Conservation (phyloP, 2,888 invertebrate genomes). For the Drosophila kokeensis region DNA sequence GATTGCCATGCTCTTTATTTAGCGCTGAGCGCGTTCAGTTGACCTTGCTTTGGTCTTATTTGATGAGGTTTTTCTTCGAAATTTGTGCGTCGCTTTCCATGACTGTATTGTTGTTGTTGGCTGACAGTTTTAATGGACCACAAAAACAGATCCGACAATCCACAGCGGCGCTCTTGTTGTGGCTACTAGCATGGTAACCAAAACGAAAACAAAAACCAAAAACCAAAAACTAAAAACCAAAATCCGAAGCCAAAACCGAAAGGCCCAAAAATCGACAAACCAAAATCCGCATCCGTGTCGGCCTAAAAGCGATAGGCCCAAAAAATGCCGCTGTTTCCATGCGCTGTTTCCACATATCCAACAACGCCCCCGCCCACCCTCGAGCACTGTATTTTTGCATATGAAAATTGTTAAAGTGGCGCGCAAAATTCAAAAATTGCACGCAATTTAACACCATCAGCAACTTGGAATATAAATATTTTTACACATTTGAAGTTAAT, state of each 20-base stretch:
- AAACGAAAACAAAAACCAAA: constrained; percentile 30
- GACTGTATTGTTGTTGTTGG: constrained; percentile 47
- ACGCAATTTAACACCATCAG: constrained; percentile 9
- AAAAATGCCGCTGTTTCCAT: constrained; percentile 51
- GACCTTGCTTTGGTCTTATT: constrained; percentile 75
- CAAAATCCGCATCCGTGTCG: constrained; percentile 64
- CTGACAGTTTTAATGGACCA: constrained; percentile 71
- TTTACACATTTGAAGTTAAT: constrained; percentile 51
- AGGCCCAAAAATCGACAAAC: constrained; percentile 12
- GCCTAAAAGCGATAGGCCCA: constrained; percentile 60
- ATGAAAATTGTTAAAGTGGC: constrained; percentile 36
- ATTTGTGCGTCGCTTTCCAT: constrained; percentile 68
- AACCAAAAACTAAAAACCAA: constrained; percentile 26
- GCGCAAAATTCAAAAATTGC: constrained; percentile 20
- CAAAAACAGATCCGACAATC: constrained; percentile 54
- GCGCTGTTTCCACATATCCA: constrained; percentile 45
- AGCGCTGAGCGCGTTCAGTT: constrained; percentile 44
- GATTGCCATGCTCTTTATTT: constrained; percentile 18
- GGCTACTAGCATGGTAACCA: constrained; percentile 35
- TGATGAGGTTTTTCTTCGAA: constrained; percentile 61
- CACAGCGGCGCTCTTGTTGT: constrained; percentile 30
- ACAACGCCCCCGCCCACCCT: constrained; percentile 15
- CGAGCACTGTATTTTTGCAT: constrained; percentile 10
- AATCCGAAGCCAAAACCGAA: constrained; percentile 24
- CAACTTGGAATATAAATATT: constrained; percentile 44